These are phyloP conservation scores for Andricus curvator DNA, from an alignment of 2,888 invertebrate genomes.

Conservation along the genomic window DNA sequence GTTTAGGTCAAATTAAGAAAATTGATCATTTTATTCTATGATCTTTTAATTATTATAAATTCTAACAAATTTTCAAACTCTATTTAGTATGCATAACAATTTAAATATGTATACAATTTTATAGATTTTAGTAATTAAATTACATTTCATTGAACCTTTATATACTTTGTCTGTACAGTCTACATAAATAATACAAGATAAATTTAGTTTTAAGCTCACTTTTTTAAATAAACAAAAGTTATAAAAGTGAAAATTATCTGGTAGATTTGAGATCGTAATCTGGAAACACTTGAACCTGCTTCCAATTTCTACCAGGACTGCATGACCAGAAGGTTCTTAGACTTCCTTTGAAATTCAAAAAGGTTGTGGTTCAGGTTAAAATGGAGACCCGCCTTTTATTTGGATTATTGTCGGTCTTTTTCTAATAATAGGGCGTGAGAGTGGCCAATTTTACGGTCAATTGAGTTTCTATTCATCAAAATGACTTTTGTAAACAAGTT, in stretches of 20 bases:
- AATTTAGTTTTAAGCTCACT: no score
- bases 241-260: neutral
- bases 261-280: conserved; percentile 1
- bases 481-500: conserved; percentile 66
- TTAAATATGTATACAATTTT: no score
- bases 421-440: conserved; percentile 30
- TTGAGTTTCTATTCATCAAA: conserved; percentile 62
- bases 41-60: no score
- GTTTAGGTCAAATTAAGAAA: no score
- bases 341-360: conserved; percentile 3
- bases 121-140: no score
- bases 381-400: neutral
- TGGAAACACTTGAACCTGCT: conserved; percentile 43
- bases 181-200: no score
- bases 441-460: conserved; percentile 56
- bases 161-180: no score
- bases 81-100: no score
- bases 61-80: no score
- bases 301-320: conserved; percentile 47
- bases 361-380: neutral
- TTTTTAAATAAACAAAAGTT: neutral
- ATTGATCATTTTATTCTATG: no score
- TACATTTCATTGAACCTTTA: no score
- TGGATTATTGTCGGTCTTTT: neutral
- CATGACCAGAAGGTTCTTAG: conserved; percentile 26